Conservation (phyloP, 2,113 vertebrate species). For the Protobothrops mucrosquamatus region DNA sequence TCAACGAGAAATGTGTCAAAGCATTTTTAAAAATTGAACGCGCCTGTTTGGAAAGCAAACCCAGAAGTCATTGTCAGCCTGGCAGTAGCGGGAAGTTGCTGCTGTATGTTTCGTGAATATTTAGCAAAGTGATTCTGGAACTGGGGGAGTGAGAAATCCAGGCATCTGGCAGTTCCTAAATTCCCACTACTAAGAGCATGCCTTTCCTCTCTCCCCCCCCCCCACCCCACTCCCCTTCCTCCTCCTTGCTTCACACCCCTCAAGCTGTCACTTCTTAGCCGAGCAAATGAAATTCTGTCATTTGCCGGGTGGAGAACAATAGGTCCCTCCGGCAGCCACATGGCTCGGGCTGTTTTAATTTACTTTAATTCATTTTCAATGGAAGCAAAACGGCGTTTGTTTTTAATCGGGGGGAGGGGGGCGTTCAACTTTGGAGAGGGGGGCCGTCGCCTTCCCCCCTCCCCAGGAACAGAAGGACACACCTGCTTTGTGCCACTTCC, state of each 20-base stretch:
- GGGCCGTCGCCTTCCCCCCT: constrained; percentile 57
- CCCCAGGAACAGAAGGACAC: constrained; percentile 63
- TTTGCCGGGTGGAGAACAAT: constrained; percentile 61
- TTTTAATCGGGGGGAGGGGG: constrained; percentile 64
- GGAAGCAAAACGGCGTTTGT: constrained; percentile 74
- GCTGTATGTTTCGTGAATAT: neutral
- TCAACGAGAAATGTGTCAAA: neutral
- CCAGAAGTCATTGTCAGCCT: neutral
- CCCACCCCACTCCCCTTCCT: constrained; percentile 52
- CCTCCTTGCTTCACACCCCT: constrained; percentile 64
- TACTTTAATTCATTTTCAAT: constrained; percentile 77
- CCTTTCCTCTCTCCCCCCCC: neutral
- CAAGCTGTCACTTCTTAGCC: constrained; percentile 71
- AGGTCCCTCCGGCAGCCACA: constrained; percentile 64
- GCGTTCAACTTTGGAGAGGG: constrained; percentile 52
- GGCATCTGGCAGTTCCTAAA: neutral
- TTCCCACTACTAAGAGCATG: neutral
- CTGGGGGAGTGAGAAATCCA: neutral
- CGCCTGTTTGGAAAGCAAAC: neutral
- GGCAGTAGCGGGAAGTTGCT: neutral
- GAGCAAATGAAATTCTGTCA: constrained; percentile 70
- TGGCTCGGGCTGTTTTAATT: constrained; percentile 75
- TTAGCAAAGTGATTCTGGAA: neutral
- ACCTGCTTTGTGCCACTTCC: constrained; percentile 62
- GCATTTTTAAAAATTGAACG: neutral